Base-by-base conservation (phyloP, 37 sponge, comb jelly and placozoan genomes). In the Ephydatia muelleri region DNA sequence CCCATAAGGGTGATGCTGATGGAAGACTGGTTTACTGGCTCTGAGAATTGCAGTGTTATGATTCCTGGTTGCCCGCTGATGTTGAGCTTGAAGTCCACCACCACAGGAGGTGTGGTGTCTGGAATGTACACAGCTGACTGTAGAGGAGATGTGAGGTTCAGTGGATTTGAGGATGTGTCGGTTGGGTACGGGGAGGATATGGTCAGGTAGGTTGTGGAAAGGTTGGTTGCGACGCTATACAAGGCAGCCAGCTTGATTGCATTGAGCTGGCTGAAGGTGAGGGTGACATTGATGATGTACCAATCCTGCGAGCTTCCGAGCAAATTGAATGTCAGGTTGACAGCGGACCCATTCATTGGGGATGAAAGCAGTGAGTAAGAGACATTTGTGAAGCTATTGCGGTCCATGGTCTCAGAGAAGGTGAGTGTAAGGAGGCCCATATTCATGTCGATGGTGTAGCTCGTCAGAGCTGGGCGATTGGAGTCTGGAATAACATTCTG, bases 261-360 rank as follows among this genome's bases (percentile, higher is more conserved):
- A 68, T 93, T 87, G 25, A 90, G 81, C 34, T 90, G 87, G 19
- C 85, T 71, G 65, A 77, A 68, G 33, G 79, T 85, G 6, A 95
- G 79, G 25, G 85, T 85, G 74, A 95, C 70, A 66, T 92, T 80
- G 28, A 95, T 68, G 66, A 95, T 95, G 91, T 95, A 92, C 91
- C 93, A 95, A 49, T 95, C 91, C 21, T 26, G 0, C 19, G 48
- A 19, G 65, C 80, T 91, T 21, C 70, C 73, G 27, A 47, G 73
- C 64, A 81, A 76, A 19, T 65, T 29, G 27, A 80, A 21, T 8
- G 38, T 57, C 28, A 70, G 81, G 5, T 27, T 64, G 67, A n/a
- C 33, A 64, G 6, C 13, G 3, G 49, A 9, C 1, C 22, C 35
- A 32, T 1, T 49, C n/a, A 34, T 34, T 57, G 40, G 73, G 19